A percentile compares a stretch with the other conserved stretches of the same genome.
These are phyloP conservation scores for Caenorhabditis sp. DNA, from an alignment of 2,888 invertebrate species.

Conservation along the genomic window DNA sequence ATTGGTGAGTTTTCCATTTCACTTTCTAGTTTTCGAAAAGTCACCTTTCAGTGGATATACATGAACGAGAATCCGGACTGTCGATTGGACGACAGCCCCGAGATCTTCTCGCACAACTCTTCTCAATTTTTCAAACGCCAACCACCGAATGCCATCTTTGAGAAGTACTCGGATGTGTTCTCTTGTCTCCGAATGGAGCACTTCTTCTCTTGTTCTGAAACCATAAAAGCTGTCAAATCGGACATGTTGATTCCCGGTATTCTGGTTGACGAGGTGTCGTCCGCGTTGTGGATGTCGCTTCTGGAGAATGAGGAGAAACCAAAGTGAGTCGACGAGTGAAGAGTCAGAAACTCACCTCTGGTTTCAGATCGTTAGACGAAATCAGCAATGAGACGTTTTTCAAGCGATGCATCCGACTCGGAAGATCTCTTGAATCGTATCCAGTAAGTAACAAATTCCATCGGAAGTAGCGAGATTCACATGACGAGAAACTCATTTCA, in stretches of 20 bases:
- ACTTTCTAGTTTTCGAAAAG: not conserved
- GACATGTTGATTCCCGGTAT: constrained; percentile 57
- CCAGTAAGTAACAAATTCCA: no score
- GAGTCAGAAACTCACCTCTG: no score
- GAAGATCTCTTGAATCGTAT: constrained; percentile 64
- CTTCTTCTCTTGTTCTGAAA: constrained; percentile 47
- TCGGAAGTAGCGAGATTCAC: no score
- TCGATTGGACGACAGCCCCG: not conserved
- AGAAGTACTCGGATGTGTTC: constrained; percentile 59
- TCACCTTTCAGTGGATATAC: constrained; percentile 59
- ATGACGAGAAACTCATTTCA: no score
- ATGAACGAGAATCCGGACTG: constrained; percentile 39
- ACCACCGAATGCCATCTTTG: constrained; percentile 3
- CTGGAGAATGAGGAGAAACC: constrained; percentile 71
- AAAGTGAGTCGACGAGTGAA: constrained; percentile 25
- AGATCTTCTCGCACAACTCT: constrained; percentile 6
- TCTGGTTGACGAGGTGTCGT: constrained; percentile 60
- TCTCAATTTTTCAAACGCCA: constrained; percentile 16
- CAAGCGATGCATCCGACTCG: constrained; percentile 67
- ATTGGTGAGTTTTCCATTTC: constrained; percentile 57
- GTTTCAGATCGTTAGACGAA: constrained; percentile 45
- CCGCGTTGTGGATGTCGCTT: constrained; percentile 69
- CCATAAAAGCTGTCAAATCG: constrained; percentile 44
- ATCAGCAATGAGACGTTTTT: constrained; percentile 71
- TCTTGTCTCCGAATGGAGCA: constrained; percentile 64